Evolutionary conservation across 2,797 vertebrate species (phyloP).

Genomic region (Myioborus miniatus): DNA sequence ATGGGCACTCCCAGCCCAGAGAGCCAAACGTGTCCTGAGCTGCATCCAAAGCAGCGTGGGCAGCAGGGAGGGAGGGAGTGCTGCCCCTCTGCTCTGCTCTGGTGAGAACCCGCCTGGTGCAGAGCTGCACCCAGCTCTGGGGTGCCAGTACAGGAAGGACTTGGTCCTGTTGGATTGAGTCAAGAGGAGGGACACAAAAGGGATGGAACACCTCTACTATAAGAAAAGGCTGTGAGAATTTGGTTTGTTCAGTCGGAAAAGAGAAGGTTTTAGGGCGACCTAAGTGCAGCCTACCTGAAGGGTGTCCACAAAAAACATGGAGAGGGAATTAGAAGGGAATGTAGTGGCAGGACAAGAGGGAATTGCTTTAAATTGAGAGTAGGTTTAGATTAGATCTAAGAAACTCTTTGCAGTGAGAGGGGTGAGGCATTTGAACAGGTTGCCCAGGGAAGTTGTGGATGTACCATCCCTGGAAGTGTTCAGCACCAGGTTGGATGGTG

Average conservation of each 20-base stretch:
- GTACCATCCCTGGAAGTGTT: background rate
- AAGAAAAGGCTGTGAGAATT: background rate
- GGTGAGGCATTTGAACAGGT: background rate
- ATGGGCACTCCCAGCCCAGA: background rate
- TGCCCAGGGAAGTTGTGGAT: background rate
- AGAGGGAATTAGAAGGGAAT: background rate
- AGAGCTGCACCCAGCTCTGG: accelerated
- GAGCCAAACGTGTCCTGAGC: accelerated
- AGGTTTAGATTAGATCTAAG: background rate
- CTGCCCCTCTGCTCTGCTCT: background rate
- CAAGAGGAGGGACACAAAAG: background rate
- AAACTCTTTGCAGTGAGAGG: background rate
- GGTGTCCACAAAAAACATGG: background rate
- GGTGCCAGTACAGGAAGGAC: background rate
- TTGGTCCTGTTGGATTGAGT: accelerated
- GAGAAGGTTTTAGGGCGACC: background rate
- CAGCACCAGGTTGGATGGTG: background rate
- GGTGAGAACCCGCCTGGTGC: accelerated
- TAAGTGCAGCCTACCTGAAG: background rate
- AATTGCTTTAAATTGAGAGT: background rate
- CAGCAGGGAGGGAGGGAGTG: background rate
- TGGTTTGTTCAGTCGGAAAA: background rate
- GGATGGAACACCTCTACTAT: background rate
- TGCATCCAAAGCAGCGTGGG: accelerated
- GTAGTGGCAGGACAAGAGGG: background rate